These are phyloP conservation scores for Pseudopipra pipra DNA, from an alignment of 2,113 vertebrate species.

Conservation along the genomic window DNA sequence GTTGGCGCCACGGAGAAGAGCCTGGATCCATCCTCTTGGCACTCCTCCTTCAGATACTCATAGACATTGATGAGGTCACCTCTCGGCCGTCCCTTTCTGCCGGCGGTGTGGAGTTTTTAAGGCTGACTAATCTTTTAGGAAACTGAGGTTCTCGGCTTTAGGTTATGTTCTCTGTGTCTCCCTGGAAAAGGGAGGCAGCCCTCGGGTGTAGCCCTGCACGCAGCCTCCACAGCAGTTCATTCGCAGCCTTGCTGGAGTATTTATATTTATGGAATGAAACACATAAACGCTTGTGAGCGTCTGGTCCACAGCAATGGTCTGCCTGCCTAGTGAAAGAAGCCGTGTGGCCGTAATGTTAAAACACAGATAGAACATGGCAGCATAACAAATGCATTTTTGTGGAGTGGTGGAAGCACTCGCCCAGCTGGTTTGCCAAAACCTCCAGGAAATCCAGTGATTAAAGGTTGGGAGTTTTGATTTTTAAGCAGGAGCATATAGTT, in stretches of 20 bases:
- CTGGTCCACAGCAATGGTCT: fast-evolving
- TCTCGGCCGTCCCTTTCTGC: neutral
- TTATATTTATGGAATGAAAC: neutral
- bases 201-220: fast-evolving
- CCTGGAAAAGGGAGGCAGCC: neutral
- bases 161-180: fast-evolving
- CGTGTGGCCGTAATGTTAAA: fast-evolving
- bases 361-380: neutral
- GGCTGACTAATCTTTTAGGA: fast-evolving
- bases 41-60: neutral
- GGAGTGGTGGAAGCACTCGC: neutral
- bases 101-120: fast-evolving
- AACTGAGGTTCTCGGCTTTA: fast-evolving
- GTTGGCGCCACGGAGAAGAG: no score
- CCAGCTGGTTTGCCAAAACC: neutral
- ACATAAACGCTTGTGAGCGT: fast-evolving
- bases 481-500: neutral
- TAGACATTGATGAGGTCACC: fast-evolving
- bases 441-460: neutral
- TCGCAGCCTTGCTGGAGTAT: fast-evolving
- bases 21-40: neutral
- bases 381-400: fast-evolving
- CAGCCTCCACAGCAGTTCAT: neutral
- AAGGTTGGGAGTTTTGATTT: neutral
- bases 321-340: neutral